Evolutionary conservation across 2,797 vertebrate species (phyloP), one percentile per base, ranked within the genome.

Genomic region (Molothrus ater): DNA sequence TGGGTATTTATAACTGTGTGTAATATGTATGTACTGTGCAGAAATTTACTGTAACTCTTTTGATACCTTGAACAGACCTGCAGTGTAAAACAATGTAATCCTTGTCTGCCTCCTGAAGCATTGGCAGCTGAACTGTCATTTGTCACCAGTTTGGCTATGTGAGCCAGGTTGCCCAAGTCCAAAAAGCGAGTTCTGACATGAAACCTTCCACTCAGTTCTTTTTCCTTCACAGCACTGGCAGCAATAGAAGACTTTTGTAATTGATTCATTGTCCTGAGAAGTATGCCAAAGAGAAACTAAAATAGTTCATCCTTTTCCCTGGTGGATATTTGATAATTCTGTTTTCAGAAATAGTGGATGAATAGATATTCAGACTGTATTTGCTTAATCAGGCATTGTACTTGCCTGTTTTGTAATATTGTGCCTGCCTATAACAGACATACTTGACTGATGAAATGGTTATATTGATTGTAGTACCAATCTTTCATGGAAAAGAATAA

Each of bases 211-310:
- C 79, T 86, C 60, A 60, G 80, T 53, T 43, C 38, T 74, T 83
- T 72, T 72, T 74, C 60, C 60, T 88, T 94, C 66, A 71, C 86
- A 82, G 64, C 74, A 87, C 74, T 89, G 93, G 90, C 91, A 92
- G 94, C 96, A 95, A 92, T 86, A 94, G 94, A 74, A 88, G 74
- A 93, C 50, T 93, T 90, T 51, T 95, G 71, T 76, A 74, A 95
- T 82, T 50, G 90, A 90, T 78, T 85, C 64, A 53, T 65, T 93
- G 92, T 96, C 65, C 83, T 93, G 83, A 95, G 85, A 78, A 95
- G 88, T 96, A 97, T 95, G 96, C 96, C 96, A 97, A 96, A 97
- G 96, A 97, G 78, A 96, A 96, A 93, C 51, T 82, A 69, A 85
- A 82, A 85, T 45, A 65, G 83, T 90, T 95, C 38, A 43, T 96